Conservation (phyloP, 2,888 invertebrate genomes). For the Mesodorylaimus sp. region DNA sequence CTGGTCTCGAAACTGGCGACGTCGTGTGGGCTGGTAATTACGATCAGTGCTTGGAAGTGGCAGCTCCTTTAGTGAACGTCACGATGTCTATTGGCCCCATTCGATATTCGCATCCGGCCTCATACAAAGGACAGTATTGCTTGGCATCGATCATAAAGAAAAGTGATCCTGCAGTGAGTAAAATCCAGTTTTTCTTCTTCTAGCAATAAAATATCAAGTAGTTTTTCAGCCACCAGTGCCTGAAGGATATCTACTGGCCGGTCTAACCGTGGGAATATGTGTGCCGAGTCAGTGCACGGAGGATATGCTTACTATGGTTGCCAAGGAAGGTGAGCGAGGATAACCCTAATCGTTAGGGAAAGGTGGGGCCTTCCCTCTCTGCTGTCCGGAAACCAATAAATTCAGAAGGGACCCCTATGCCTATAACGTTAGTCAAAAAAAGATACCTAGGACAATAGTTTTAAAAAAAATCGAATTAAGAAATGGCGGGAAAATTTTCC, state of each 20-base stretch:
- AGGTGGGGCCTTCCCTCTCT: no score
- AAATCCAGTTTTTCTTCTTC: no score
- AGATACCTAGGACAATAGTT: no score
- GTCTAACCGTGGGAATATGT: neutral
- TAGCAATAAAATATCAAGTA: no score
- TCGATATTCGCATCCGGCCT: neutral
- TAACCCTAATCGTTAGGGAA: no score
- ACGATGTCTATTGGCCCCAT: neutral
- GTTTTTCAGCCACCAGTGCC: neutral
- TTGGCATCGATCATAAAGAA: neutral
- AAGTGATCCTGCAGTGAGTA: neutral
- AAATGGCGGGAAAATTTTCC: no score
- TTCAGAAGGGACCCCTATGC: no score
- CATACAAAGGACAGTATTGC: neutral
- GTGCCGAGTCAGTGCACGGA: neutral
- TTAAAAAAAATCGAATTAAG: no score
- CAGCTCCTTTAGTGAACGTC: no score
- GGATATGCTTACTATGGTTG: neutral
- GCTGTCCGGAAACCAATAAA: no score
- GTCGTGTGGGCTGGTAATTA: neutral
- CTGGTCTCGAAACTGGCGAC: neutral
- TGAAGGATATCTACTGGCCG: neutral
- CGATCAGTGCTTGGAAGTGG: neutral
- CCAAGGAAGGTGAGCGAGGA: neutral
- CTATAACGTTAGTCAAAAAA: no score